Evolutionary conservation across 2,888 invertebrate species (phyloP), one percentile per base, ranked within the genome.

Genomic region (Drosophila borborema): DNA sequence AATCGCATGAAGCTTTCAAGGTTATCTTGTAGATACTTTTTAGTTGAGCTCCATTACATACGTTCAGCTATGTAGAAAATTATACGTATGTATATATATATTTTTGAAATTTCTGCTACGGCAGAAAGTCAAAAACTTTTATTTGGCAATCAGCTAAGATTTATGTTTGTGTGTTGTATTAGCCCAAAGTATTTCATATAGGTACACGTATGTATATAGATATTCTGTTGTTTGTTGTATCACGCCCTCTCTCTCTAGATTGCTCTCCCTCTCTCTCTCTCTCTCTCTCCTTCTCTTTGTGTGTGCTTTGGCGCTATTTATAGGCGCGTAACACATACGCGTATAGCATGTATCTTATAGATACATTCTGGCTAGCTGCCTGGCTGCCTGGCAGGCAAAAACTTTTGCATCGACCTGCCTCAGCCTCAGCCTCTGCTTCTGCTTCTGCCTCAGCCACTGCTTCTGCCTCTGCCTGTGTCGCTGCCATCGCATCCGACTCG

Each of bases 311-410:
- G 69, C 81, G 85, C 85, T 85, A 85, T 85, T 85, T 85, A 86
- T 85, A 85, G 86, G 86, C 76, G 86, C 81, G 76, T 74, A 86
- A 82, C 86, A 86, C 82, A 86, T 80, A 83, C 69, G 69, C 73
- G 65, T 55, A 71, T 58, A 73, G 66, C 76, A 74, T 79, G 79
- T 86, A 86, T 85, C 85, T 82, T 82, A 77, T 86, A 75, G 81
- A 84, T 85, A 86, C 82, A 79, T 76, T 78, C 72, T 77, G 74
- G 59, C 77, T 49, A 64, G 40, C 77, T 64, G 71, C 40, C 58
- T 64, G 74, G 58, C 80, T 62, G 70, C 38, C 56, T 54, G 73
- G 65, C 80, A 76, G 67, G 63, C 63, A 65, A 73, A 72, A 76
- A 76, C 64, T 83, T 83, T 85, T 85, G 85, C 85, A 82, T 81